A percentile compares a stretch with the other conserved stretches of the same genome.
These are phyloP conservation scores for Cephus pygmeus DNA, from an alignment of 2,888 invertebrate genomes.

Conservation along the genomic window DNA sequence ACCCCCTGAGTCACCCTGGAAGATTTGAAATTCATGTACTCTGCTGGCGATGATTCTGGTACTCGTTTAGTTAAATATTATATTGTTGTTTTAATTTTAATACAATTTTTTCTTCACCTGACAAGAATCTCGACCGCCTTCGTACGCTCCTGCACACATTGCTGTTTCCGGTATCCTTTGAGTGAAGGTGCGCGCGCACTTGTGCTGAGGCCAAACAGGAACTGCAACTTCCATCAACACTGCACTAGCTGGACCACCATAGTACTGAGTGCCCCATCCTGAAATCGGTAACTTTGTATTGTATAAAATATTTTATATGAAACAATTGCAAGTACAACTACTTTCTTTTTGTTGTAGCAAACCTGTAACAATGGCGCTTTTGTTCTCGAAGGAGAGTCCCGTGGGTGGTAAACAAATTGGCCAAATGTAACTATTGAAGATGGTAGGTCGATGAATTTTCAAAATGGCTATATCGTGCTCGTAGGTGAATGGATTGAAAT, in stretches of 20 bases:
- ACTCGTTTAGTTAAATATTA: neutral
- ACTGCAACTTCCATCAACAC: constrained; percentile 82
- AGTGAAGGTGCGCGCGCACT: constrained; percentile 74
- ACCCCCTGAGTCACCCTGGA: constrained; percentile 86
- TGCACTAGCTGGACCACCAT: constrained; percentile 76
- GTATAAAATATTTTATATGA: neutral
- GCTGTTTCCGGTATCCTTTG: constrained; percentile 76
- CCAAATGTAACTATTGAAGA: constrained; percentile 84
- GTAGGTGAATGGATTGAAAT: constrained; percentile 76
- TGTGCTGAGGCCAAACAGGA: constrained; percentile 80
- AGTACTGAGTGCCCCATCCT: constrained; percentile 84
- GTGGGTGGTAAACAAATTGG: constrained; percentile 84
- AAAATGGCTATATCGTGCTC: constrained; percentile 84
- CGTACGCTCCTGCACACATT: constrained; percentile 81
- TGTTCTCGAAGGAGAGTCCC: constrained; percentile 71
- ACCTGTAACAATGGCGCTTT: constrained; percentile 77
- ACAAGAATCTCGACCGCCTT: constrained; percentile 85
- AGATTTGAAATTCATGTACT: constrained; percentile 19
- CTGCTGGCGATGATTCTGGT: neutral
- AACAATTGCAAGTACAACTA: neutral
- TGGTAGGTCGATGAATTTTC: constrained; percentile 73
- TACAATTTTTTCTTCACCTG: constrained; percentile 69
- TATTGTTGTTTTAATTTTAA: too few species aligned
- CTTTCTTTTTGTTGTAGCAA: constrained; percentile 24
- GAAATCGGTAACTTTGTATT: constrained; percentile 7